Evolutionary conservation across 2,888 invertebrate species (phyloP).

Genomic region (Oligia fasciuncula): DNA sequence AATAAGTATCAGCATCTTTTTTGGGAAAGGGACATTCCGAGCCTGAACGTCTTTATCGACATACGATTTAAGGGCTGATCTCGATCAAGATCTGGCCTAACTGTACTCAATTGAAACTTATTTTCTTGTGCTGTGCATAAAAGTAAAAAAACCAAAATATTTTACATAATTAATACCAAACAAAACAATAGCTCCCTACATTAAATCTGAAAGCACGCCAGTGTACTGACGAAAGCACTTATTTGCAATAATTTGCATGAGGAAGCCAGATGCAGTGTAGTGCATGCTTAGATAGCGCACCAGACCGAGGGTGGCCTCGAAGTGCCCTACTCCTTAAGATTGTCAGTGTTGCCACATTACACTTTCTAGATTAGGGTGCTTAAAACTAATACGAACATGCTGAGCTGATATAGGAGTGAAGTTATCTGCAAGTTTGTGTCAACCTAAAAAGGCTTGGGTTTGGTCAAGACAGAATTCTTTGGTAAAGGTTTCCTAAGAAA

Average conservation of each 20-base stretch:
- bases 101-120: neutral
- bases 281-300: slow-evolving; percentile 72
- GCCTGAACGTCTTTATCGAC: neutral
- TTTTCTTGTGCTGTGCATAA: neutral
- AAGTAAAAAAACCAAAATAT: neutral
- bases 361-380: slow-evolving; percentile 67
- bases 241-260: slow-evolving; percentile 86
- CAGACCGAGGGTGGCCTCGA: slow-evolving; percentile 74
- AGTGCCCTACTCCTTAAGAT: slow-evolving; percentile 57
- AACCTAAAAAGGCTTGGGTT: slow-evolving; percentile 3
- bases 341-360: slow-evolving; percentile 59
- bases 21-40: too few relatives aligned
- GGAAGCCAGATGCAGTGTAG: slow-evolving; percentile 80
- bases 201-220: slow-evolving; percentile 43
- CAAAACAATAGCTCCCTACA: slow-evolving; percentile 53
- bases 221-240: slow-evolving; percentile 76
- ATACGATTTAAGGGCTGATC: too few relatives aligned
- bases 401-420: slow-evolving; percentile 10
- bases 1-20: neutral
- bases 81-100: neutral
- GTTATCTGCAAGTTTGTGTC: slow-evolving; percentile 16
- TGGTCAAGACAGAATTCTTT: neutral
- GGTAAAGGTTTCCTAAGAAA: neutral
- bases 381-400: slow-evolving; percentile 46
- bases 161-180: slow-evolving; percentile 9